Evolutionary conservation across 2,888 invertebrate species (phyloP).

Genomic region (Cosmorhoe ocellata): DNA sequence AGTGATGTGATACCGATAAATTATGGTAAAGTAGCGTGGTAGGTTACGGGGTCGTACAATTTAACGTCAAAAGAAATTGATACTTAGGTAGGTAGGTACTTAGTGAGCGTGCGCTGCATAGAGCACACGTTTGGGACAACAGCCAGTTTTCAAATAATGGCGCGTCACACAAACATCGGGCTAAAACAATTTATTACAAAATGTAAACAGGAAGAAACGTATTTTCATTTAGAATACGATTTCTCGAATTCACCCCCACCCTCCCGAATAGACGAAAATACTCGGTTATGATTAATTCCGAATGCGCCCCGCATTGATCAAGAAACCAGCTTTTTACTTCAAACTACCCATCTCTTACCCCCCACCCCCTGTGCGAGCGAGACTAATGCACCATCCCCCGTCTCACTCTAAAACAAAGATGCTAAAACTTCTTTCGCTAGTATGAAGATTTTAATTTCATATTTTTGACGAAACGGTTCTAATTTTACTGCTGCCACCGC

Average conservation of each 20-base stretch:
- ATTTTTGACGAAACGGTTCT: slow-evolving; percentile 82
- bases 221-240: slow-evolving; percentile 83
- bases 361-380: slow-evolving; percentile 62
- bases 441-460: slow-evolving; percentile 83
- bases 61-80: too few relatives aligned
- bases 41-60: too few relatives aligned
- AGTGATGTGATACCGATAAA: too few relatives aligned
- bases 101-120: too few relatives aligned
- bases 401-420: slow-evolving; percentile 83
- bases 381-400: slow-evolving; percentile 77
- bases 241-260: slow-evolving; percentile 60
- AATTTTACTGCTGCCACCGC: slow-evolving; percentile 56
- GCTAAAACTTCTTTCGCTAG: slow-evolving; percentile 83
- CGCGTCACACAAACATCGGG: slow-evolving; percentile 66
- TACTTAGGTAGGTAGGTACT: too few relatives aligned
- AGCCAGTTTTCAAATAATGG: slow-evolving; percentile 53
- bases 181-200: slow-evolving; percentile 82
- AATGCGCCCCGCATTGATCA: slow-evolving; percentile 82
- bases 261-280: slow-evolving; percentile 77
- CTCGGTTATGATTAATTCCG: slow-evolving; percentile 82
- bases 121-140: too few relatives aligned
- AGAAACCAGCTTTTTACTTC: slow-evolving; percentile 81
- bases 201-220: slow-evolving; percentile 82
- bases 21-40: too few relatives aligned
- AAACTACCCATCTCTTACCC: slow-evolving; percentile 77